Conservation (phyloP, 2,797 vertebrate genomes). For the Sarcoramphus papa region DNA sequence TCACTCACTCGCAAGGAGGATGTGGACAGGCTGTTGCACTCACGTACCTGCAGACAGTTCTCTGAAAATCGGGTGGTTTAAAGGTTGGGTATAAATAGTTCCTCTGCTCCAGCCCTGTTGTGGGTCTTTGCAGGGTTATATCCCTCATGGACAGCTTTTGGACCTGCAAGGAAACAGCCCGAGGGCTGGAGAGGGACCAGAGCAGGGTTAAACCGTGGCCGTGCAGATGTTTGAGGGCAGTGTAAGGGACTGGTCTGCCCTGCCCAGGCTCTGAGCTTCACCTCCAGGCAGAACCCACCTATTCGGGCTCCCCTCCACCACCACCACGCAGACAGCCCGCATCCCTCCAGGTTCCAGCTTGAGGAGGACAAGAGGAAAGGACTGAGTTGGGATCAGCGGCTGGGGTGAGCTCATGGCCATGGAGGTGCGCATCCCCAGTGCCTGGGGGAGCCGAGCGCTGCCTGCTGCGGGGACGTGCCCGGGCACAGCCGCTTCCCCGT, state of each 20-base stretch:
- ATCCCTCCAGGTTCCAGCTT: not conserved
- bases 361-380: not conserved
- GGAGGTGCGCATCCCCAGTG: not conserved
- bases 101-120: not conserved
- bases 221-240: not conserved
- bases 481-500: not conserved
- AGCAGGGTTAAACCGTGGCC: rapidly evolving
- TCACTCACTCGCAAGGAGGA: not conserved
- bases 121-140: not conserved
- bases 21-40: not conserved
- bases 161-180: not conserved
- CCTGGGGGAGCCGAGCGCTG: not conserved
- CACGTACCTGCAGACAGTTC: not conserved
- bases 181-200: not conserved
- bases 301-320: not conserved
- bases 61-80: not conserved
- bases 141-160: not conserved
- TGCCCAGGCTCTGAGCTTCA: not conserved
- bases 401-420: not conserved
- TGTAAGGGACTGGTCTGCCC: not conserved
- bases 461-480: constrained; percentile 27
- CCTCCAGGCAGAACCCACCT: not conserved
- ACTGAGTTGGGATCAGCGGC: rapidly evolving
- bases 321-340: rapidly evolving
- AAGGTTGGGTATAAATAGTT: not conserved